These are phyloP conservation scores for Chloroclystis v-ata DNA, from an alignment of 2,888 invertebrate species.

Conservation along the genomic window DNA sequence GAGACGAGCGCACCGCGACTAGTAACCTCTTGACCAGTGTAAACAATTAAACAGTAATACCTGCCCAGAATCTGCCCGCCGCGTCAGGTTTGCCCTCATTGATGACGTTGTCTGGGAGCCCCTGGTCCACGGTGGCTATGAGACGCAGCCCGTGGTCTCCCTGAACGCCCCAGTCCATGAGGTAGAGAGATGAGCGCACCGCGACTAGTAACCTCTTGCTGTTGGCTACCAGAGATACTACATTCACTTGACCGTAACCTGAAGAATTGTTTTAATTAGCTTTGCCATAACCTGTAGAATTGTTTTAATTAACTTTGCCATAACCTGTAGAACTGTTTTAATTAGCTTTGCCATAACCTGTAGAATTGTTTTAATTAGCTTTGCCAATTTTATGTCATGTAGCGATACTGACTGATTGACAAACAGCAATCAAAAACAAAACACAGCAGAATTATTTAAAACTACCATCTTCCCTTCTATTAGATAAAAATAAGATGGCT, in stretches of 20 bases:
- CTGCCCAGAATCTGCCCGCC: slow-evolving; percentile 81
- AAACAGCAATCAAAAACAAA: too few species aligned
- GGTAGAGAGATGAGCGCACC: slow-evolving; percentile 58
- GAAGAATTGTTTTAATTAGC: background rate
- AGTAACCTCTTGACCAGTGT: slow-evolving; percentile 58
- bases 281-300: background rate
- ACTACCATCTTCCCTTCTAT: too few species aligned
- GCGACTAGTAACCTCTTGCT: slow-evolving; percentile 62
- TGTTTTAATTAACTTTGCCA: too few species aligned
- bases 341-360: too few species aligned
- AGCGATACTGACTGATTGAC: too few species aligned
- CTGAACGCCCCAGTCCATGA: slow-evolving; percentile 66
- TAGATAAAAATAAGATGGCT: too few species aligned
- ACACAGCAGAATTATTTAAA: too few species aligned
- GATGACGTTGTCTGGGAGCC: slow-evolving; percentile 68
- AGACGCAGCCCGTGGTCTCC: slow-evolving; percentile 55
- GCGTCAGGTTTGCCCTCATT: slow-evolving; percentile 84
- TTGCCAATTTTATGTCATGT: too few species aligned
- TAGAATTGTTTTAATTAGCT: too few species aligned
- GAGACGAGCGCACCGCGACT: slow-evolving; percentile 59
- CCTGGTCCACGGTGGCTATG: slow-evolving; percentile 49
- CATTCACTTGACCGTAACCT: slow-evolving; percentile 74
- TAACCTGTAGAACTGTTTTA: background rate
- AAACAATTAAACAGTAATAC: slow-evolving; percentile 43
- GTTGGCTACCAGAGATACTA: slow-evolving; percentile 61